phyloP scores from a whole-genome alignment of 2,888 invertebrate species.

The Euzophera pinguis region DNA sequence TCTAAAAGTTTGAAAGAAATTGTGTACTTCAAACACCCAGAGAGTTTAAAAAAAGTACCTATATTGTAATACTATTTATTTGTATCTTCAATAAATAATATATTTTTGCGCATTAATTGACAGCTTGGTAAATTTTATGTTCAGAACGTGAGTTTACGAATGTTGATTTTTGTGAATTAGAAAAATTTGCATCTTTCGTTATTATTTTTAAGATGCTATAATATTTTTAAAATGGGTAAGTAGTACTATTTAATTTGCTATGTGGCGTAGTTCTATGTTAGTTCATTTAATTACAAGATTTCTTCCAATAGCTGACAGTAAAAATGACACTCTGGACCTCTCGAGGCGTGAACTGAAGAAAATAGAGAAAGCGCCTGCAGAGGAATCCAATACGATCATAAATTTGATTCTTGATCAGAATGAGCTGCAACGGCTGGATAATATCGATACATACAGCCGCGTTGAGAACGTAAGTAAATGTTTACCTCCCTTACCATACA shows the following conservation, averaged over 20 bases:
- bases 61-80: no score
- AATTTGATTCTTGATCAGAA: slow-evolving; percentile 91
- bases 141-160: slow-evolving; percentile 49
- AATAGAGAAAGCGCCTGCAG: slow-evolving; percentile 85
- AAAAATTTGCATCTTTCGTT: slow-evolving; percentile 35
- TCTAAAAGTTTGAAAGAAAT: no score
- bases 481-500: not conserved
- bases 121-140: slow-evolving; percentile 12
- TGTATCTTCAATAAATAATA: no score
- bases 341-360: slow-evolving; percentile 90
- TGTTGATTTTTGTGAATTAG: slow-evolving; percentile 48
- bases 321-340: slow-evolving; percentile 84
- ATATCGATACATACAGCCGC: slow-evolving; percentile 89
- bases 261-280: not conserved
- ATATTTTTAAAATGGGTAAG: slow-evolving; percentile 53
- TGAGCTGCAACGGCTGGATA: slow-evolving; percentile 91
- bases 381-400: slow-evolving; percentile 83
- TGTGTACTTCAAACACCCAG: no score
- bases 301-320: slow-evolving; percentile 36
- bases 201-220: slow-evolving; percentile 46
- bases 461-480: slow-evolving; percentile 84
- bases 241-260: slow-evolving; percentile 14
- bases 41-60: no score
- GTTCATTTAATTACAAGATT: not conserved
- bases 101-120: not conserved